Evolutionary conservation across 2,888 invertebrate genomes (phyloP).

Genomic region (Eilema depressum): DNA sequence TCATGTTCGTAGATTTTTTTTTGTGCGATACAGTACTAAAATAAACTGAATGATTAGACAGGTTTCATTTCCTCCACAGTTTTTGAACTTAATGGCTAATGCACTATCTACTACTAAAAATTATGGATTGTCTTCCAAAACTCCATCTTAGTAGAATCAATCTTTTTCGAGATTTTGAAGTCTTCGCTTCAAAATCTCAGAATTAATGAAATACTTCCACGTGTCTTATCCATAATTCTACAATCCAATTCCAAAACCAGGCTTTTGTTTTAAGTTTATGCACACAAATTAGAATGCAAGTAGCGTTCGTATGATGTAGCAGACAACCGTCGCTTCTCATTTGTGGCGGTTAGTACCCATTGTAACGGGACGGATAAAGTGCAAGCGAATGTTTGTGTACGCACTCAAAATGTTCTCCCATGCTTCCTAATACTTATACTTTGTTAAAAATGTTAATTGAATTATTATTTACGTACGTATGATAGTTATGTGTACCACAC

Average conservation of each 20-base stretch:
- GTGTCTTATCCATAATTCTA: constrained; percentile 39
- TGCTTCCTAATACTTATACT: constrained; percentile 63
- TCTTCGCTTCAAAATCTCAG: neutral
- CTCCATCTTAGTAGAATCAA: neutral
- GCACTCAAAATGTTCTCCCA: constrained; percentile 44
- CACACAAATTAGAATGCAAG: constrained; percentile 70
- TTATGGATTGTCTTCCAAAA: too few species aligned
- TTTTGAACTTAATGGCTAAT: too few species aligned
- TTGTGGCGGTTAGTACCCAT: constrained; percentile 65
- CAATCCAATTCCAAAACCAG: constrained; percentile 45
- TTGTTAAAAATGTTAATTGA: constrained; percentile 70
- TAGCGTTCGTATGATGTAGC: constrained; percentile 50
- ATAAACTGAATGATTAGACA: neutral
- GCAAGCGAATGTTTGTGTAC: constrained; percentile 66
- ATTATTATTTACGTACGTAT: constrained; percentile 56
- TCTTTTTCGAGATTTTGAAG: too few species aligned
- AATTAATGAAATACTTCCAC: neutral
- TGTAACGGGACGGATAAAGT: constrained; percentile 77
- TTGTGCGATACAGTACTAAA: neutral
- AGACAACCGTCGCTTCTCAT: constrained; percentile 56
- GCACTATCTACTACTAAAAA: too few species aligned
- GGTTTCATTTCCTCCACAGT: too few species aligned
- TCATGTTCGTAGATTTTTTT: neutral
- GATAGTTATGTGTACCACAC: constrained; percentile 54
- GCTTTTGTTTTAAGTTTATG: constrained; percentile 74